phyloP scores from a whole-genome alignment of 2,888 invertebrate genomes.

The Tridacna crocea region DNA sequence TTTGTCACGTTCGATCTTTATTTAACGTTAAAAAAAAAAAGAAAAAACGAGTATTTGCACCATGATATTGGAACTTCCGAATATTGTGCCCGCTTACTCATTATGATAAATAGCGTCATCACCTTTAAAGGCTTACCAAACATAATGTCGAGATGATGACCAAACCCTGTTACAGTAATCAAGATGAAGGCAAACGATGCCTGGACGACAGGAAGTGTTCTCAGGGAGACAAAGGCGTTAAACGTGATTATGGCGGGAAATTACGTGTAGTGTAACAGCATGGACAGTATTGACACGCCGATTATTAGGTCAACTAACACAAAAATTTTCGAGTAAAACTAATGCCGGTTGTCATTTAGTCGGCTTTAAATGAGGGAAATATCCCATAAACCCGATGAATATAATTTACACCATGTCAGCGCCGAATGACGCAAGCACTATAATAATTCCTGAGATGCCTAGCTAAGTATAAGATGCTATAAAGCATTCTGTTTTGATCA shows the following conservation, averaged over 20 bases:
- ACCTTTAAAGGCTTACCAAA: not conserved
- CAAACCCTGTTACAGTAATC: not conserved
- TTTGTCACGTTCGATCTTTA: too few species aligned
- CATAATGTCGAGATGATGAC: not conserved
- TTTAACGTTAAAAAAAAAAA: too few species aligned
- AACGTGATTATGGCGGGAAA: constrained; percentile 2
- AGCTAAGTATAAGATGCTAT: too few species aligned
- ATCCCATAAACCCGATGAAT: not conserved
- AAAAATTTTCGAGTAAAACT: not conserved
- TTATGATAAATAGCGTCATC: not conserved
- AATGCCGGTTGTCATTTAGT: not conserved
- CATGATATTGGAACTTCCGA: too few species aligned
- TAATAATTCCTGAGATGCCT: too few species aligned
- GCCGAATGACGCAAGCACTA: too few species aligned
- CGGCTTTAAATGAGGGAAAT: not conserved
- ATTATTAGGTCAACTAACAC: not conserved
- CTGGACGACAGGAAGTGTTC: not conserved
- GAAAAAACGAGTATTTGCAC: too few species aligned
- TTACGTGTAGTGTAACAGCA: not conserved
- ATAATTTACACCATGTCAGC: not conserved
- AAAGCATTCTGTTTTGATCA: too few species aligned
- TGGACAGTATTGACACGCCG: not conserved
- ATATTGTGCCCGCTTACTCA: too few species aligned
- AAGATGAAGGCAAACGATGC: not conserved
- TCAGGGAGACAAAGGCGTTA: not conserved